Evolutionary conservation across 2,797 vertebrate genomes (phyloP), one percentile per base, ranked within the genome.

Genomic region (Acrossocheilus wenchowensis): DNA sequence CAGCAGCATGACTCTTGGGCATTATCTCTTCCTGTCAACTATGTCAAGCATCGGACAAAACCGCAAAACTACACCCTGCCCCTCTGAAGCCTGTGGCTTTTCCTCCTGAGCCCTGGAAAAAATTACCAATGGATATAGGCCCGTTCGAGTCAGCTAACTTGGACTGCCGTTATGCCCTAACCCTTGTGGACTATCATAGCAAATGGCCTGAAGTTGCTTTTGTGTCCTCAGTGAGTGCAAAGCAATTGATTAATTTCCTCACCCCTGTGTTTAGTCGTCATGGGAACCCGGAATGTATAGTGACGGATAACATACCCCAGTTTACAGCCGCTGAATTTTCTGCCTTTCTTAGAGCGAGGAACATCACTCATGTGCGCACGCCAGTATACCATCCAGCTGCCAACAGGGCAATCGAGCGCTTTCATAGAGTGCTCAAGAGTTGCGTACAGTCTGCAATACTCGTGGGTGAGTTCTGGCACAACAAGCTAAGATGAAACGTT

Each of bases 381-480:
- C 43, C 69, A 3, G 36, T 84, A 1, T 83, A 79, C 34, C 41
- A 83, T n/a, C 54, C 86, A 15, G 34, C 62, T 3, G 19, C 66
- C 14, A 84, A 87, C 2, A 34, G 54, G 6, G 50, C 81, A 45
- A 30, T 83, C 11, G 62, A 87, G 21, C 11, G 41, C 4, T 87
- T 87, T 41, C 48, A 79, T 30, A n/a, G 26, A 12, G 83, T 74
- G 8, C 43, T 85, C 6, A 88, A 43, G 26, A 64, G 50, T n/a
- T 73, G 78, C 12, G 15, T 85, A 17, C 83, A 85, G 15, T 17
- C 57, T 34, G 83, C 77, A 23, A 62, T 82, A 15, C 39, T 57
- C n/a, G n/a, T n/a, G 11, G 71, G 39, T 8, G 41, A 36, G n/a
- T 82, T 8, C 39, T 39, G 1, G 7, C 41, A 23, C n/a, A 66